Evolutionary conservation across 2,888 invertebrate species (phyloP), one percentile per base, ranked within the genome.

Genomic region (Drosophila putrida): DNA sequence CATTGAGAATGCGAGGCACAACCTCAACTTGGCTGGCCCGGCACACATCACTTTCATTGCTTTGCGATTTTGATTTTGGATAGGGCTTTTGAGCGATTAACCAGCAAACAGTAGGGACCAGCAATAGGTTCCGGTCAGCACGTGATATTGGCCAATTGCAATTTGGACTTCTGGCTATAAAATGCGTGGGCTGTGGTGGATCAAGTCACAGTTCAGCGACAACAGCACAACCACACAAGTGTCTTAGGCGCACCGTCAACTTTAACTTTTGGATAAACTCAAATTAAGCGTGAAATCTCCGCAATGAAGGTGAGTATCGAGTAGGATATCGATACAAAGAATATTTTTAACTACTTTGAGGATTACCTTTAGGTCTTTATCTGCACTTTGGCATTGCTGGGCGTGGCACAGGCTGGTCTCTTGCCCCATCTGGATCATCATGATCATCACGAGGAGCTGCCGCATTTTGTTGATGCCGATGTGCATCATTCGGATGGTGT

Each of bases 281-380:
- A 86, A 89, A 75, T 69, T 74, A 91, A 91, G 90, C 79, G 75
- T 80, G 90, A 90, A 91, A 91, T 91, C 90, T 80, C 89, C 67
- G 70, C 55, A 90, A 91, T 91, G 91, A 91, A 91, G 91, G 91
- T 92, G 74, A 61, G 76, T 49, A 31, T 27, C 10, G 6, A n/a
- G 8, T 0, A 31, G 31, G n/a, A 49, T 13, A 15, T 36, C 27
- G 3, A 15, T 9, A 9, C 9, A 44, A 10, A 4, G 39, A 39
- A 6, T 8, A 2, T 15, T 9, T 33, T 27, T 65, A 69, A 66
- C 39, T 25, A 6, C 5, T 38, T 38, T 27, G 5, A 6, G 9
- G 6, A 6, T 20, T 33, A 47, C n/a, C 11, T 43, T 6, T 54
- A 91, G 91, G 77, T 83, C 74, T 78, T 91, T 66, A 82, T 91